Conservation (phyloP, 2,888 invertebrate genomes). For the Agriopis leucophaearia region DNA sequence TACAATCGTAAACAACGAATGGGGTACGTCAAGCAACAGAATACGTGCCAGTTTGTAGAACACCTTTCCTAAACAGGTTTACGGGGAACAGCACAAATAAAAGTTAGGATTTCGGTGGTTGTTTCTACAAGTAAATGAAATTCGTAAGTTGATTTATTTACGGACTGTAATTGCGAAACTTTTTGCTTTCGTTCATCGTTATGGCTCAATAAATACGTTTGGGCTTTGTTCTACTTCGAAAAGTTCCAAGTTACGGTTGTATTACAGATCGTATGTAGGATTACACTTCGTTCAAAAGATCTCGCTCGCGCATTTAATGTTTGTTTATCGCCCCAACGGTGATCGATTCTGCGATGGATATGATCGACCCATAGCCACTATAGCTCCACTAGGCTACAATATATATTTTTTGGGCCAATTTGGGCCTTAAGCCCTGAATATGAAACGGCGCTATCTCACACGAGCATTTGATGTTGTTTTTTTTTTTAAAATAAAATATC, state of each 20-base stretch:
- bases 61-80: conserved; percentile 50
- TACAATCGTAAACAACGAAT: conserved; percentile 60
- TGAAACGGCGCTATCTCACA: no score
- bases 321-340: no score
- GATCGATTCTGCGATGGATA: no score
- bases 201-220: conserved; percentile 32
- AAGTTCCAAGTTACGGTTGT: background rate
- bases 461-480: no score
- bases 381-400: no score
- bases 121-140: conserved; percentile 34
- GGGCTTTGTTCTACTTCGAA: conserved; percentile 26
- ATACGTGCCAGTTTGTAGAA: conserved; percentile 29
- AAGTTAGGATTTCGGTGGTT: conserved; percentile 37
- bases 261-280: no score
- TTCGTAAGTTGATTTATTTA: conserved; percentile 35
- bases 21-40: conserved; percentile 43
- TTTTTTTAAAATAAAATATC: no score
- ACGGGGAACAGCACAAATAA: conserved; percentile 41
- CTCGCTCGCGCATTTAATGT: no score
- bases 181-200: conserved; percentile 32
- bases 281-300: no score
- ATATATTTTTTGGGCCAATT: no score
- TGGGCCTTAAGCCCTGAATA: no score
- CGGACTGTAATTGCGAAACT: conserved; percentile 32
- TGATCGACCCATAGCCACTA: no score